Percentiles rank a stretch among this genome's conserved stretches.
phyloP scores from a whole-genome alignment of 1,140 invertebrate genomes.

The Zophobas atratus region DNA sequence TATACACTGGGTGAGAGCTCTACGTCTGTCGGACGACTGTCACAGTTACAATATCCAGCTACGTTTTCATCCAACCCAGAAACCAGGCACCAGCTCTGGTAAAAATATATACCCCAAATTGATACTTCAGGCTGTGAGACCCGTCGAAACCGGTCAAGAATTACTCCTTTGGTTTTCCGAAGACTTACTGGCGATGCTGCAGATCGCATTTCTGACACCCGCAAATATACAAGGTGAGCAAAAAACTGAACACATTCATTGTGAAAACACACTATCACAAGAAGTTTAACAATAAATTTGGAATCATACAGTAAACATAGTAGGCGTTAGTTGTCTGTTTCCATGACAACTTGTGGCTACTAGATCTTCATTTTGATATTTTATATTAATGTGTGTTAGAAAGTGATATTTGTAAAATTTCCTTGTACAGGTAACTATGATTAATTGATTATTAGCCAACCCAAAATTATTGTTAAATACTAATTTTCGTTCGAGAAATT shows the following conservation, averaged over 20 bases:
- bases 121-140: conserved; percentile 69
- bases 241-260: background rate
- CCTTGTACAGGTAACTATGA: too few relatives aligned
- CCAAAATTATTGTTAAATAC: too few relatives aligned
- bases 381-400: too few relatives aligned
- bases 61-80: conserved; percentile 61
- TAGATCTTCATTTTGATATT: too few relatives aligned
- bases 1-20: conserved; percentile 64
- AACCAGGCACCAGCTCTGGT: conserved; percentile 42
- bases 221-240: conserved; percentile 83
- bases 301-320: background rate
- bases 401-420: too few relatives aligned
- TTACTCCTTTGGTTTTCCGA: conserved; percentile 88
- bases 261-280: background rate
- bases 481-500: too few relatives aligned
- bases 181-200: conserved; percentile 78
- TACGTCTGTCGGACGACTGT: conserved; percentile 77
- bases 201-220: conserved; percentile 86
- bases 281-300: conserved; percentile 1
- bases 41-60: conserved; percentile 78
- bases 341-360: too few relatives aligned
- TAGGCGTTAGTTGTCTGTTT: too few relatives aligned
- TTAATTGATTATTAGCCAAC: too few relatives aligned
- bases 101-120: conserved; percentile 61
- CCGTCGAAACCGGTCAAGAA: conserved; percentile 74